Conservation (phyloP, 2,888 invertebrate species). For the Chouioia cunea region DNA sequence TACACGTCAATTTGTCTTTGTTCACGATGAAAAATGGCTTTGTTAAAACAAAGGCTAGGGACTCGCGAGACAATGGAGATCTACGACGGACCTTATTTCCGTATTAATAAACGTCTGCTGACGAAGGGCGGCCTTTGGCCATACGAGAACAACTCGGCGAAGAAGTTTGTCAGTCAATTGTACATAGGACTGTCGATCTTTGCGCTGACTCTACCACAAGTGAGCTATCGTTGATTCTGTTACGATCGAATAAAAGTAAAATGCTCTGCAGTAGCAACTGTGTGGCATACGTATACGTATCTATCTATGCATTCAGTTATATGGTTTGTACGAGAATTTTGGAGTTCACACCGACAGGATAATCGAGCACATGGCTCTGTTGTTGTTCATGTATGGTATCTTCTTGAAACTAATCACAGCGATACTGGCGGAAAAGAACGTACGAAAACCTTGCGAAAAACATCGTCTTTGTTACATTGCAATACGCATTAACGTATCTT, state of each 20-base stretch:
- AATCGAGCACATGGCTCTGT: conserved; percentile 15
- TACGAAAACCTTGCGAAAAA: no score
- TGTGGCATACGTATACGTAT: no score
- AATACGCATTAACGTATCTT: no score
- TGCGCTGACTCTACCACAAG: background rate
- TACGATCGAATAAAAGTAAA: background rate
- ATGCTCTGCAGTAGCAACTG: no score
- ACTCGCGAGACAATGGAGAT: conserved; percentile 4
- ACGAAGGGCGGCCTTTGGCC: conserved; percentile 1
- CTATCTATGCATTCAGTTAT: background rate
- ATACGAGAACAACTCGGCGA: background rate
- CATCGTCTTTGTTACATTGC: no score
- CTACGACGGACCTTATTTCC: conserved; percentile 16
- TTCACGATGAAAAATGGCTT: no score
- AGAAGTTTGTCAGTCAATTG: background rate
- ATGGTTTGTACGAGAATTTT: conserved; percentile 21
- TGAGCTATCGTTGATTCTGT: background rate
- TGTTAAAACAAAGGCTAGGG: no score
- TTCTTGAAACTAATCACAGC: conserved; percentile 14
- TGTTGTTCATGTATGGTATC: conserved; percentile 21
- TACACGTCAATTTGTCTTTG: no score
- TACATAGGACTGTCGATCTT: background rate
- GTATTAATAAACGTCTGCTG: conserved; percentile 13
- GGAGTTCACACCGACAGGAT: conserved; percentile 22
- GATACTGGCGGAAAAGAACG: conserved; percentile 22